Evolutionary conservation across 2,888 invertebrate genomes (phyloP).

Genomic region (Meiosimyza decipiens): DNA sequence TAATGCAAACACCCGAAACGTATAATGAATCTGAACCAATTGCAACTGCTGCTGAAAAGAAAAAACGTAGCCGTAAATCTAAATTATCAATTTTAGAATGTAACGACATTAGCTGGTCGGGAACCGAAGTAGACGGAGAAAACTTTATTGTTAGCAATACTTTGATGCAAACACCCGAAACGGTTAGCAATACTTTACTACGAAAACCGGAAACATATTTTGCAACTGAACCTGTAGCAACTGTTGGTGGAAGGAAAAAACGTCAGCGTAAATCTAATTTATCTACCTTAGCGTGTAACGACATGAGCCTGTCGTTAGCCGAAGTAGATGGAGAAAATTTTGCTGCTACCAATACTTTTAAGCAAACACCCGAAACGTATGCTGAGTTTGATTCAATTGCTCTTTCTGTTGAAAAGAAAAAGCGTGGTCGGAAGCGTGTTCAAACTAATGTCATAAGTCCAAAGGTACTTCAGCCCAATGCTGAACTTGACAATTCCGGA

Average conservation of each 20-base stretch:
- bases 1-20: no score
- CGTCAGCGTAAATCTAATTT: constrained; percentile 5
- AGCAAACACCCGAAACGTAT: no score
- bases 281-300: not conserved
- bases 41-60: constrained; percentile 16
- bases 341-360: no score
- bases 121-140: no score
- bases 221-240: not conserved
- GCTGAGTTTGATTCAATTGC: not conserved
- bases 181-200: not conserved
- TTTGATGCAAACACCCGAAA: not conserved
- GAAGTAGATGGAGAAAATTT: no score
- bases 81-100: constrained; percentile 19
- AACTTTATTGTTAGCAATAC: no score
- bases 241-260: constrained; percentile 7
- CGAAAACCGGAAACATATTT: not conserved
- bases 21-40: not conserved
- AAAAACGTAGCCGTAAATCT: constrained; percentile 41
- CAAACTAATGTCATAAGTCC: not conserved
- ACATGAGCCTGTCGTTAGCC: no score
- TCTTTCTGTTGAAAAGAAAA: constrained; percentile 8
- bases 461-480: constrained; percentile 2
- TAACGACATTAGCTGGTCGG: no score
- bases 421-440: constrained; percentile 8
- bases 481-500: not conserved